Percentiles rank a stretch among this genome's conserved stretches.
phyloP scores from a whole-genome alignment of 2,888 invertebrate species.

The Drosophila barbarae region DNA sequence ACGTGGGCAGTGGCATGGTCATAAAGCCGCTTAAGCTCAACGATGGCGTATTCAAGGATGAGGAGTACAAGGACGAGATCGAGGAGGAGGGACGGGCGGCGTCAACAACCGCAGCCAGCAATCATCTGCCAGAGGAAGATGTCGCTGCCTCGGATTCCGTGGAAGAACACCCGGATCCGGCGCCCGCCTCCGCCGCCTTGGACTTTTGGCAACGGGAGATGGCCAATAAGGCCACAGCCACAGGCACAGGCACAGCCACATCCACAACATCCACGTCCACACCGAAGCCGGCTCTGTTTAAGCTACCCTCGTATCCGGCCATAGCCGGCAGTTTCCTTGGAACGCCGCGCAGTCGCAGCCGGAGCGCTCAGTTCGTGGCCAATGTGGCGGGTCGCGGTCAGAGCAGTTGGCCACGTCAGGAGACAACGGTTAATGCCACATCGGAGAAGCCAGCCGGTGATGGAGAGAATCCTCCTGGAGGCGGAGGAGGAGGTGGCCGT shows the following conservation, averaged over 20 bases:
- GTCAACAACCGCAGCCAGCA: slow-evolving; percentile 29
- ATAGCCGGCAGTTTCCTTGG: slow-evolving; percentile 68
- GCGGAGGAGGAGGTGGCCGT: slow-evolving; percentile 2
- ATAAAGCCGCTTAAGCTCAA: slow-evolving; percentile 27
- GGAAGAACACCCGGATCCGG: slow-evolving; percentile 56
- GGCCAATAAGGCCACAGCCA: slow-evolving; percentile 46
- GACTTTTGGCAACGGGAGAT: slow-evolving; percentile 67
- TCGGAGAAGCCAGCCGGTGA: slow-evolving; percentile 3
- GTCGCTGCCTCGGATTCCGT: slow-evolving; percentile 6
- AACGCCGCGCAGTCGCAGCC: slow-evolving; percentile 70
- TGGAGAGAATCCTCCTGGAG: slow-evolving; percentile 12
- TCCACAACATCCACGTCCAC: slow-evolving; percentile 28
- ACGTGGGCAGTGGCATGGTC: slow-evolving; percentile 5
- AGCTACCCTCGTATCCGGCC: slow-evolving; percentile 71
- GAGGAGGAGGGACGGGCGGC: neutral
- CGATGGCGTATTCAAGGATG: slow-evolving; percentile 6
- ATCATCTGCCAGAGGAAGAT: slow-evolving; percentile 76
- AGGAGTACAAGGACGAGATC: slow-evolving; percentile 6
- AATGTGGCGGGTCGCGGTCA: slow-evolving; percentile 64
- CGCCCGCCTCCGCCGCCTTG: slow-evolving; percentile 21
- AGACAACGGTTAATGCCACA: slow-evolving; percentile 9
- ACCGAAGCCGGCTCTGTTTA: slow-evolving; percentile 66
- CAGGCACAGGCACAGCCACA: neutral
- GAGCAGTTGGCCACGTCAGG: slow-evolving; percentile 34
- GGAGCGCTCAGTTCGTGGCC: slow-evolving; percentile 74